These are phyloP conservation scores for Amia ocellicauda DNA, from an alignment of 2,113 vertebrate species.

Conservation along the genomic window DNA sequence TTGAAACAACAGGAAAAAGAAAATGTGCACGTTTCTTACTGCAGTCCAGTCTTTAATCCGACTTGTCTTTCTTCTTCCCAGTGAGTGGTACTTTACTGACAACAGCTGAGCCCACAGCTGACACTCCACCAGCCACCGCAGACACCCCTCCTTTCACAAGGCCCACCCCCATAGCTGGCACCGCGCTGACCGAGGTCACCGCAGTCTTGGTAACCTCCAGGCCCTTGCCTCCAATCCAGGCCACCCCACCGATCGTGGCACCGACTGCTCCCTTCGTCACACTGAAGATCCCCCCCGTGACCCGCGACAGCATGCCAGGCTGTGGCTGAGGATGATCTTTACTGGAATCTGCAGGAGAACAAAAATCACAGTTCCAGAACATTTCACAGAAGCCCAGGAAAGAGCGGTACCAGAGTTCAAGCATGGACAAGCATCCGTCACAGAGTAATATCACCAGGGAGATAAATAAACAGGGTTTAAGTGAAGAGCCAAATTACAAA, in stretches of 20 bases:
- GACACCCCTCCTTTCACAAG: slow-evolving; percentile 87
- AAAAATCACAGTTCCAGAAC: slow-evolving; percentile 8
- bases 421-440: too few species aligned
- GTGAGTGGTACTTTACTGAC: slow-evolving; percentile 86
- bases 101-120: slow-evolving; percentile 87
- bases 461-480: neutral
- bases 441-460: too few species aligned
- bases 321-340: slow-evolving; percentile 86
- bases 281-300: slow-evolving; percentile 87
- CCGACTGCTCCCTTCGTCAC: slow-evolving; percentile 91
- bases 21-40: neutral
- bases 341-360: slow-evolving; percentile 58
- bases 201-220: slow-evolving; percentile 90
- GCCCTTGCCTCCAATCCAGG: slow-evolving; percentile 94
- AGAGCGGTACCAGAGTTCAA: too few species aligned
- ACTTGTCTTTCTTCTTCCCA: slow-evolving; percentile 96
- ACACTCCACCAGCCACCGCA: slow-evolving; percentile 85
- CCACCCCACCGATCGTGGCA: slow-evolving; percentile 84
- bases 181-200: slow-evolving; percentile 80
- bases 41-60: slow-evolving; percentile 67
- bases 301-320: slow-evolving; percentile 83
- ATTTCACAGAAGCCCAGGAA: too few species aligned
- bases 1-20: neutral
- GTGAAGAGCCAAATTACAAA: slow-evolving; percentile 1
- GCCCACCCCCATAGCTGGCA: slow-evolving; percentile 85